Conservation (phyloP, 2,888 invertebrate species). For the Rhamphomyia laevipes region DNA sequence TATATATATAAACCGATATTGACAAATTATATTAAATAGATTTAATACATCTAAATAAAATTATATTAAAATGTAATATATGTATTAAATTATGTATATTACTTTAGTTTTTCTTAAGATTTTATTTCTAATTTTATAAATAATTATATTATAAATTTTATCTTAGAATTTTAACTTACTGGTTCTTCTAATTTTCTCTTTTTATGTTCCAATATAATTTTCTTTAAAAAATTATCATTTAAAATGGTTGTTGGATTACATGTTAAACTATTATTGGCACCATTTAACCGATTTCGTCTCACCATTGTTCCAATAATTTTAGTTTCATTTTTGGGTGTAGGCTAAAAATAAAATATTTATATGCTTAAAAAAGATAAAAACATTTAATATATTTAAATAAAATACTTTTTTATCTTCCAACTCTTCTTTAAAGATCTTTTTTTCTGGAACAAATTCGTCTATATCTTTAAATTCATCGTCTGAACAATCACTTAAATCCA, state of each 20-base stretch:
- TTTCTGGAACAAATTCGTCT: neutral
- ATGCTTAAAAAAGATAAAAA: neutral
- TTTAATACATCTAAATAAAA: too few species aligned
- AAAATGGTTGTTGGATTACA: conserved; percentile 9
- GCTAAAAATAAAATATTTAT: conserved; percentile 8
- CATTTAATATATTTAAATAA: too few species aligned
- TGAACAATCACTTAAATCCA: conserved; percentile 46
- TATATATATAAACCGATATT: too few species aligned
- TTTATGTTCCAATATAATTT: conserved; percentile 59
- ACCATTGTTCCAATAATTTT: conserved; percentile 39
- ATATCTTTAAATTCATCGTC: conserved; percentile 35
- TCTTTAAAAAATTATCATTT: conserved; percentile 38
- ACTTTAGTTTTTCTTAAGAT: too few species aligned
- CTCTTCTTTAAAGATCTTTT: neutral
- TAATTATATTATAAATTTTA: too few species aligned
- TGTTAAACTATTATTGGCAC: neutral
- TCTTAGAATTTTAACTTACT: too few species aligned
- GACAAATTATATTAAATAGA: too few species aligned
- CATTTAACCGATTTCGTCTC: neutral
- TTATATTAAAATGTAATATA: too few species aligned
- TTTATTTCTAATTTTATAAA: too few species aligned
- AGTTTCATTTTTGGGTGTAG: conserved; percentile 30
- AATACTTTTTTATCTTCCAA: neutral
- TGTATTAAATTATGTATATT: too few species aligned
- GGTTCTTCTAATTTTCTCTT: conserved; percentile 56